A percentile compares a stretch with the other conserved stretches of the same genome.
phyloP scores from a whole-genome alignment of 2,113 vertebrate genomes.

The Mormoops blainvillei region DNA sequence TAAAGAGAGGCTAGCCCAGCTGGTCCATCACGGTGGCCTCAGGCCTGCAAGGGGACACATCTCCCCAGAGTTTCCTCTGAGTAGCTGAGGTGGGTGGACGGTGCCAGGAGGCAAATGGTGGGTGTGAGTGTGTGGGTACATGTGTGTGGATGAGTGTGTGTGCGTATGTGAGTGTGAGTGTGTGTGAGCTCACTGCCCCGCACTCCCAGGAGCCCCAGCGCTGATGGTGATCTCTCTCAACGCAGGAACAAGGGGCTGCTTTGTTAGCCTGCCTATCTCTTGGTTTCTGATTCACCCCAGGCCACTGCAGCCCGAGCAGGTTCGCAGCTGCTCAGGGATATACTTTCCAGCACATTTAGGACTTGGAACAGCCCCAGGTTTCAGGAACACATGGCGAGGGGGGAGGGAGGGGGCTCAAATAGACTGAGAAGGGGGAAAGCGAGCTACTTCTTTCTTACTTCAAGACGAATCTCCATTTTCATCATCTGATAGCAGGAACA shows the following conservation, averaged over 20 bases:
- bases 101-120: background rate
- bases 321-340: constrained; percentile 84
- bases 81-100: background rate
- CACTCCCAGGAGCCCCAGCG: constrained; percentile 2
- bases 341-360: constrained; percentile 80
- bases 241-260: constrained; percentile 73
- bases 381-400: constrained; percentile 79
- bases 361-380: constrained; percentile 82
- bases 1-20: background rate
- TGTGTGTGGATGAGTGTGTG: background rate
- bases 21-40: background rate
- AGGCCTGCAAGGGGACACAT: background rate
- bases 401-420: constrained; percentile 73
- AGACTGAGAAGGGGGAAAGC: constrained; percentile 52
- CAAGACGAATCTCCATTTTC: constrained; percentile 72
- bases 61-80: background rate
- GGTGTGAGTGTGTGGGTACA: background rate
- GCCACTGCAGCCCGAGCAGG: constrained; percentile 74
- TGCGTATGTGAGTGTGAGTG: background rate
- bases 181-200: background rate
- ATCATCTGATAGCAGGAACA: constrained; percentile 72
- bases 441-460: constrained; percentile 73
- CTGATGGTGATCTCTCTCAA: constrained; percentile 7
- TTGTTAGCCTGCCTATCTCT: constrained; percentile 76
- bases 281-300: constrained; percentile 77